Evolutionary conservation across 2,113 vertebrate genomes (phyloP), one percentile per base, ranked within the genome.

Genomic region (Numenius arquata): DNA sequence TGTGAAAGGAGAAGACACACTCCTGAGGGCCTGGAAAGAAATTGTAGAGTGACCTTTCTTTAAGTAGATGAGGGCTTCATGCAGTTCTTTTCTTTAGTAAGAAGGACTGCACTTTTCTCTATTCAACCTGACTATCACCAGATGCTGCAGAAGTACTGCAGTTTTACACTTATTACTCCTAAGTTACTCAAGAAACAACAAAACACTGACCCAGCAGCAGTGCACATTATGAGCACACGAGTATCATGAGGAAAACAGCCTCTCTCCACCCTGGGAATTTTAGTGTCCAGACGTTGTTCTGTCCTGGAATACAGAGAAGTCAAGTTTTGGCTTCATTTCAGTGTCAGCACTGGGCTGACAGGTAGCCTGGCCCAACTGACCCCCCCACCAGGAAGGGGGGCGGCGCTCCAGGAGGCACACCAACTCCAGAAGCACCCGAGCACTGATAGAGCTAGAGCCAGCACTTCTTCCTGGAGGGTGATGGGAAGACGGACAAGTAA

Each of bases 141-240:
- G 58, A 23, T 41, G 85, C 66, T 74, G 41, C 38, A 77, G 68
- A 53, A 77, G 36, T 45, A 17, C 27, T 19, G 8, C 50, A 36
- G 56, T 63, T 55, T 40, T 53, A 22, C 20, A 10, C 12, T 26
- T 26, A 19, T 19, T 55, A 38, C n/a, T 70, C 61, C 13, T 1
- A 40, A 74, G 23, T 71, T 77, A 66, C 50, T 25, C 9, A 6
- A 85, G 53, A 77, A 90, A 84, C 40, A 85, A 25, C 43, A 70
- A 26, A 23, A 85, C 45, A 56, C 20, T 43, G 36, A 76, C 30
- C 20, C 58, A 79, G 36, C 40, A 66, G 32, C 63, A 61, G 38
- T 0, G 1, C 26, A 68, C 40, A 8, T 11, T 32, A 50, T 0
- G 1, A 76, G 40, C 22, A 48, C 32, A 19, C 0, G 9, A 71